Percentiles rank a stretch among this genome's conserved stretches.
Conservation (phyloP, 1,140 invertebrate genomes). For the Myzus persicae region DNA sequence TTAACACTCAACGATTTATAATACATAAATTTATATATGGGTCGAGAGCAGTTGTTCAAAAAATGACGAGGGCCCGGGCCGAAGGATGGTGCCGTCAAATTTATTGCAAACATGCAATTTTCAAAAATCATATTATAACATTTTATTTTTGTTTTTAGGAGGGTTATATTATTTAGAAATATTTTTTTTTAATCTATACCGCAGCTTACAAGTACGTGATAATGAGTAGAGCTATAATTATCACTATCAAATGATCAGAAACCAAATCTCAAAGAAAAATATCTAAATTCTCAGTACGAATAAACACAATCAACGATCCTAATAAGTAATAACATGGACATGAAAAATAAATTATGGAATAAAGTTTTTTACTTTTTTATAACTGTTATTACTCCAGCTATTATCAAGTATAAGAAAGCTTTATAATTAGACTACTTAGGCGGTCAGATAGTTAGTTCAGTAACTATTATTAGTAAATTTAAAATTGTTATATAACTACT, state of each 20-base stretch:
- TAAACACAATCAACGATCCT: too few relatives aligned
- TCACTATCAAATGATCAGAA: background rate
- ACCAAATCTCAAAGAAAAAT: too few relatives aligned
- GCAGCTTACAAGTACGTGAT: background rate
- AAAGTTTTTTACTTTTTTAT: too few relatives aligned
- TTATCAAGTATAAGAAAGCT: too few relatives aligned
- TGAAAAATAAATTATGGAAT: too few relatives aligned
- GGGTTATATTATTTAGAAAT: background rate
- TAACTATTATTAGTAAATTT: too few relatives aligned
- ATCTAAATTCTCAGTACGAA: too few relatives aligned
- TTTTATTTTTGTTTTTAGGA: background rate
- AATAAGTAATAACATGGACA: too few relatives aligned
- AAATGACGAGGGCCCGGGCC: background rate
- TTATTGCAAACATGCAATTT: background rate
- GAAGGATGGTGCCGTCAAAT: background rate
- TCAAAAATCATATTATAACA: background rate
- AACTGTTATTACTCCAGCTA: too few relatives aligned
- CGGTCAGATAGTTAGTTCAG: too few relatives aligned
- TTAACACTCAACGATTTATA: constrained; percentile 25
- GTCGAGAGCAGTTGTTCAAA: background rate
- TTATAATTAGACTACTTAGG: too few relatives aligned
- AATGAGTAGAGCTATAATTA: background rate
- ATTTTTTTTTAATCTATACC: background rate
- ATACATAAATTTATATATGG: background rate
- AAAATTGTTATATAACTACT: too few relatives aligned